Base-by-base conservation (phyloP, 2,888 invertebrate species). In the Dioctria rufipes region DNA sequence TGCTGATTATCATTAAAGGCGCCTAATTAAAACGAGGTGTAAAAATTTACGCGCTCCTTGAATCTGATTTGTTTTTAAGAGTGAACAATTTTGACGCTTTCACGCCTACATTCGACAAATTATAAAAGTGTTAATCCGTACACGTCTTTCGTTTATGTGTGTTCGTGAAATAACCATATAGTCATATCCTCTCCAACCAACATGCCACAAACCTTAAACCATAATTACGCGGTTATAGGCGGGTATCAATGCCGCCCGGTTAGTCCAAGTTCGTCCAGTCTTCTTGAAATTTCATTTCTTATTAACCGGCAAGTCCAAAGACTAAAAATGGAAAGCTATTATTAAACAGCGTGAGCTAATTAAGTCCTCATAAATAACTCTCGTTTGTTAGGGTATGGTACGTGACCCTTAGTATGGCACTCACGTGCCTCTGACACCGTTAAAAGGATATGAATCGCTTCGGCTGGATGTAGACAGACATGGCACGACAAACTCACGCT, bases 21-120 rank as follows among this genome's bases (percentile, higher is more conserved):
- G 49, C 49, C 51, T 69, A 54, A 69, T 51, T 69, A 69, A 37
- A 69, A 37, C 51, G 40, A 54, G 25, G n/a, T n/a, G n/a, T 6
- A 65, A 65, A 3, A 42, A 40, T 65, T 65, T 40, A 65, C 39
- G 25, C 25, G 25, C 25, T 1, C 25, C 25, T 25, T 25, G 25
- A 25, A 25, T n/a, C n/a, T n/a, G n/a, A n/a, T n/a, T n/a, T n/a
- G n/a, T n/a, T n/a, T n/a, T n/a, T n/a, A n/a, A n/a, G n/a, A n/a
- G n/a, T 25, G 25, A 25, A 25, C 25, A 25, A 25, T 25, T 25
- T 25, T 25, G 25, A 25, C 0, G 25, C n/a, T 63, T 65, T 65
- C 65, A n/a, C 5, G 65, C 65, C n/a, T 5, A 13, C n/a, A 39
- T 13, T 40, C 42, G 40, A 39, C 39, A 39, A n/a, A n/a, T n/a